Evolutionary conservation across 2,113 vertebrate species (phyloP).

Genomic region (Petrocephalus microphthalmus): DNA sequence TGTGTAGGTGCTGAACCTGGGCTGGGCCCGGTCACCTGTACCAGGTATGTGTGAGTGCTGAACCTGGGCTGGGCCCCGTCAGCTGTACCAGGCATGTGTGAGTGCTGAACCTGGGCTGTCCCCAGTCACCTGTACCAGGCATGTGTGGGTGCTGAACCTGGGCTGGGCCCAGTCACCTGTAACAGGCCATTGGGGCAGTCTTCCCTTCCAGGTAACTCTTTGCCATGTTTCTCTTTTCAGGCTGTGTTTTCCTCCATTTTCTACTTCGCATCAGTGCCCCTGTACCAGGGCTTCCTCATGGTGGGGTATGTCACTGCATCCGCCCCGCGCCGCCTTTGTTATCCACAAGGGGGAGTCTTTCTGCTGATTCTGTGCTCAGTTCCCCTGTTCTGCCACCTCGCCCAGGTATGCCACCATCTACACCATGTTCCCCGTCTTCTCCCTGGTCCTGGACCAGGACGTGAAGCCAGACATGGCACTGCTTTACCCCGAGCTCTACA

Average conservation of each 20-base stretch:
- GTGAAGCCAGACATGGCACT: constrained; percentile 93
- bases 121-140: neutral
- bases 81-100: neutral
- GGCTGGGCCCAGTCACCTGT: neutral
- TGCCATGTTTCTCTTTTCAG: constrained; percentile 52
- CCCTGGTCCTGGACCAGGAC: constrained; percentile 91
- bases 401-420: constrained; percentile 90
- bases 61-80: neutral
- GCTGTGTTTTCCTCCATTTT: constrained; percentile 96
- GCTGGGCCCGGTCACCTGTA: neutral
- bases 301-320: constrained; percentile 74
- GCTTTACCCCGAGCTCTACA: constrained; percentile 96
- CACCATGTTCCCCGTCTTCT: constrained; percentile 99
- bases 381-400: neutral
- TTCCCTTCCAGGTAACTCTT: neutral
- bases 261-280: constrained; percentile 92
- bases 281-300: constrained; percentile 99
- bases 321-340: neutral
- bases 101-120: neutral
- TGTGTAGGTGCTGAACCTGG: neutral
- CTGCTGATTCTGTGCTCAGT: neutral
- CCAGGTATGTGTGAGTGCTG: neutral
- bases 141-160: neutral
- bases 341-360: neutral
- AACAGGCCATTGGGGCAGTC: neutral